Evolutionary conservation across 2,888 invertebrate species (phyloP), one percentile per base, ranked within the genome.

Genomic region (Eugnorisma glareosa): DNA sequence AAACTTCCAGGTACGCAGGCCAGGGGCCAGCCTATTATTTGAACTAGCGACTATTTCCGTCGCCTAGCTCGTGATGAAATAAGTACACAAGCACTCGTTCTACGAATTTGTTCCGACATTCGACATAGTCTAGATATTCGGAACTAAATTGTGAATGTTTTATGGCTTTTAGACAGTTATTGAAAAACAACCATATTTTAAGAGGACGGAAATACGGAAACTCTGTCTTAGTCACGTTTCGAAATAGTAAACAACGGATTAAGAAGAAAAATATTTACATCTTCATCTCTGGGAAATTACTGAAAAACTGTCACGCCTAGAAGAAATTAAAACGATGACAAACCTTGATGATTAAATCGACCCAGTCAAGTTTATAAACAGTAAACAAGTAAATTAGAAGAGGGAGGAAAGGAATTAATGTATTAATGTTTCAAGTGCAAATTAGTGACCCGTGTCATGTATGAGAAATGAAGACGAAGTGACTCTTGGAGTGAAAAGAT

Each of bases 81-180:
- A 85, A 89, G 75, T 77, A 81, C 74, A 54, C 77, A 54, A 82
- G 77, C 66, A 73, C 69, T 85, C 74, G 81, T 81, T 83, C 86
- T 79, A 71, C 82, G 73, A 86, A 88, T 88, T 79, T 21, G 86
- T 87, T 78, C 83, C 81, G 54, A 74, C 73, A 88, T 88, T 88
- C 75, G 88, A 84, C 84, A 83, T 88, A 86, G 84, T 84, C 88
- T 88, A 89, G 79, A 88, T 89, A 86, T 88, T 86, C 37, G 70
- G 66, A 76, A 82, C 73, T 35, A 73, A 80, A 84, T 78, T 78
- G 48, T 73, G n/a, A 76, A 77, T 76, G 68, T 83, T 85, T 84
- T 79, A 82, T 81, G 57, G 67, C 48, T 66, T 78, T 71, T 57
- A 72, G 73, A 82, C 73, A 70, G 59, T 80, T 84, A 86, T 74